Base-by-base conservation (phyloP, 2,888 invertebrate genomes). In the Drosophila subsilvestris region DNA sequence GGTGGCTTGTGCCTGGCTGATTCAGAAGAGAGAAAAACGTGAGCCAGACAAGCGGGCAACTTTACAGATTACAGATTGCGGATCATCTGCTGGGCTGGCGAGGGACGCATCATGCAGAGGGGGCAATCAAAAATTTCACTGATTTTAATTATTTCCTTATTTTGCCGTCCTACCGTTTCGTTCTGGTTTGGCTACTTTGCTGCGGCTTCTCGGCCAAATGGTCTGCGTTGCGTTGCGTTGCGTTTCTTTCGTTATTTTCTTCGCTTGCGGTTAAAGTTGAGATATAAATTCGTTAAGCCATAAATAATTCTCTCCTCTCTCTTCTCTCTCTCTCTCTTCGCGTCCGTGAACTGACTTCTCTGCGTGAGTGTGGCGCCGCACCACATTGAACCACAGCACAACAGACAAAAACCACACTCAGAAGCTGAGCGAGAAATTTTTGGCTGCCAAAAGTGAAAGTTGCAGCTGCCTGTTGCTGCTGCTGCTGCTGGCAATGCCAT, bases 371-470 rank as follows among this genome's bases (percentile, higher is more conserved):
- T 61, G 49, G 70, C 67, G 61, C 65, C 80, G 76, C 65, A 63
- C 45, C 63, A 51, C 50, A 62, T 61, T 29, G 56, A 37, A 44
- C 44, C 55, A 25, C 27, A 22, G 32, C 12, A 44, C 22, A 22
- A 14, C 14, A n/a, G n/a, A 44, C 43, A 25, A 14, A 17, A 48
- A 25, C 47, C 53, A 45, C 66, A 48, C 48, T 80, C 87, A 87
- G 86, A 87, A 87, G 87, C 75, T 83, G 75, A 87, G 74, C 82
- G 79, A 88, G 87, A 86, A 84, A 86, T 88, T 88, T 86, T 88
- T 78, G 88, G 78, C 88, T 89, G 88, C 75, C 89, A 89, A 87
- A 87, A 87, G 87, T 87, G 87, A 87, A 87, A 87, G 87, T 83
- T 83, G 87, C 87, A 76, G 78, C 86, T 84, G 80, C 74, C 74